Evolutionary conservation across 2,888 invertebrate genomes (phyloP), one percentile per base, ranked within the genome.

Genomic region (Rhimphoctona megacephalus): DNA sequence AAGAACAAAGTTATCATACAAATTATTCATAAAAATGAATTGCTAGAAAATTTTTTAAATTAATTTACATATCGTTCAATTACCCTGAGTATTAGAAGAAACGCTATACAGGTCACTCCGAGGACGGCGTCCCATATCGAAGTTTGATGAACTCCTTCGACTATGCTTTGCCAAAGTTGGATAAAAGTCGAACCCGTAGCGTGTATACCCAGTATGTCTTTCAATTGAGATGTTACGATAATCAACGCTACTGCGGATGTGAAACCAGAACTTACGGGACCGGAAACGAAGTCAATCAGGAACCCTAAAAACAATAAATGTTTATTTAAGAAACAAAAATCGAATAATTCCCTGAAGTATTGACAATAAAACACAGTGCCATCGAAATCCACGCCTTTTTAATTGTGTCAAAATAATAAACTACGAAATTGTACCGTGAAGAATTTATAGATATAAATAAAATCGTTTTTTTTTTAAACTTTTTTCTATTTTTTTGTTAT

Each of bases 181-280:
- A 98, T 92, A 92, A 98, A 98, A 0, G 98, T 98, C 54, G 96
- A 95, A 30, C 98, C 98, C 57, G 95, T 95, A 19, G 97, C 97
- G 25, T 94, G 90, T 90, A 98, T 97, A 2, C 97, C 97, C 77
- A 98, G 95, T 76, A 98, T 95, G 92, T 97, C 97, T 94, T 98
- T 98, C 33, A 98, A 95, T 94, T 98, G 98, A n/a, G 98, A 98
- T 0, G 97, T 97, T 61, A 98, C 96, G 90, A 98, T 98, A 92
- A 98, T 97, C 74, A 98, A 95, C 46, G 98, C 98, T 17, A 98
- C 98, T 2, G 98, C 98, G 0, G 98, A 98, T 2, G 98, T 98
- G 94, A 98, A 98, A 19, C 98, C 98, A 0, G 97, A 97, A 2
- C 97, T 97, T 0, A 98, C 98, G 0, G 98, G 98, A 0, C 98